These are phyloP conservation scores for Semicossyphus pulcher DNA, from an alignment of 2,113 vertebrate genomes.

Conservation along the genomic window DNA sequence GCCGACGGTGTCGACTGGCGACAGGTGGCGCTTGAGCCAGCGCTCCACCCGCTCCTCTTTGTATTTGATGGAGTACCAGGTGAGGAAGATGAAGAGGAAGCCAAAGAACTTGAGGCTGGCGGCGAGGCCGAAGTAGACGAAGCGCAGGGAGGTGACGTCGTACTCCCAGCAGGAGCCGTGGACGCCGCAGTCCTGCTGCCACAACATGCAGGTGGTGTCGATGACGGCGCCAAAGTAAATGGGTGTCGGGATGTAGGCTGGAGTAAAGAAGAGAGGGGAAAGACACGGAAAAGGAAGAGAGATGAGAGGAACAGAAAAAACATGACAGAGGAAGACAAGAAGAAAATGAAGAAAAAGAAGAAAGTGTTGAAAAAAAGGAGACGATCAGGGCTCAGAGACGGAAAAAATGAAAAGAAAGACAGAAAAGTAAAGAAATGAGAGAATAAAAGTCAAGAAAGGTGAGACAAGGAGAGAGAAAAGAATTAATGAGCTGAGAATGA, in stretches of 20 bases:
- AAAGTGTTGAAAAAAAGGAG: background rate
- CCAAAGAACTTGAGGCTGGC: conserved; percentile 97
- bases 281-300: background rate
- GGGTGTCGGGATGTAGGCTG: conserved; percentile 98
- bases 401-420: background rate
- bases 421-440: background rate
- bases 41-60: conserved; percentile 91
- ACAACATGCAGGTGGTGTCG: conserved; percentile 99
- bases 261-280: rapidly evolving
- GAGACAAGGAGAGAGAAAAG: no score
- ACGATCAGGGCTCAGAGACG: background rate
- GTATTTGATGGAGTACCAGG: conserved; percentile 97
- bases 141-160: conserved; percentile 96
- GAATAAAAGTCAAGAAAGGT: no score
- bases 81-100: conserved; percentile 98
- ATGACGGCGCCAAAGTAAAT: conserved; percentile 99
- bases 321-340: background rate
- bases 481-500: no score
- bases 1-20: conserved; percentile 91
- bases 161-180: conserved; percentile 99
- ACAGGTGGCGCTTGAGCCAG: conserved; percentile 84
- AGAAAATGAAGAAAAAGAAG: background rate
- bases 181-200: conserved; percentile 97
- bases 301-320: background rate
- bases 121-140: conserved; percentile 98